These are phyloP conservation scores for Drosophila lacteicornis DNA, from an alignment of 1,140 invertebrate species.

Conservation along the genomic window DNA sequence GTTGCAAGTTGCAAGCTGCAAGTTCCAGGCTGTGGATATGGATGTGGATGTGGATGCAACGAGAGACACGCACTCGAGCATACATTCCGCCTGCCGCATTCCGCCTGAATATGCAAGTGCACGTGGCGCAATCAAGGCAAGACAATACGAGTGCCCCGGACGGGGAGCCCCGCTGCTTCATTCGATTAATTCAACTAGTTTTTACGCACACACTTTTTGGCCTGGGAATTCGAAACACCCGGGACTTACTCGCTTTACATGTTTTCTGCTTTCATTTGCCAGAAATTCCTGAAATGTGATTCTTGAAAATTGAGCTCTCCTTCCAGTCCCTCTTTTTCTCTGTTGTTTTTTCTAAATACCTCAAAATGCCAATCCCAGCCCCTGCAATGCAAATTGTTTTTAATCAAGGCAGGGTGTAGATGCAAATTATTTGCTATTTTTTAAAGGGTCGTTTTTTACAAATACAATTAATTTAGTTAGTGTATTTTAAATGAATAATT, in stretches of 20 bases:
- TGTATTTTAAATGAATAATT: too few relatives aligned
- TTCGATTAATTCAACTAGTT: conserved; percentile 34
- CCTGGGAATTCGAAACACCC: too few relatives aligned
- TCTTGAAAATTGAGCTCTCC: background rate
- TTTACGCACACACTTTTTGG: conserved; percentile 4
- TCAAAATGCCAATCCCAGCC: background rate
- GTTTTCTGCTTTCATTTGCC: background rate
- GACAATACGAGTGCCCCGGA: conserved; percentile 14
- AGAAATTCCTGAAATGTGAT: conserved; percentile 4
- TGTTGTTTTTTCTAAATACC: background rate
- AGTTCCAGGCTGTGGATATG: background rate
- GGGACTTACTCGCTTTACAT: background rate
- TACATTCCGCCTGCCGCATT: conserved; percentile 22
- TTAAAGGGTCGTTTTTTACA: too few relatives aligned
- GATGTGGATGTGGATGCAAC: background rate
- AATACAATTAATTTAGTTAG: too few relatives aligned
- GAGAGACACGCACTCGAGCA: conserved; percentile 13
- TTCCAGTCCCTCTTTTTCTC: too few relatives aligned
- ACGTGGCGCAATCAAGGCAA: conserved; percentile 42
- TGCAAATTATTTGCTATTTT: background rate
- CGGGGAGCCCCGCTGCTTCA: background rate
- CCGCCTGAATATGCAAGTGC: conserved; percentile 33
- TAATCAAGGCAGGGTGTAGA: background rate
- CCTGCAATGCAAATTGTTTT: background rate
- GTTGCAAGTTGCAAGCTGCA: conserved; percentile 8